Base-by-base conservation (phyloP, 2,797 vertebrate species). In the Syngnathus rostellatus region DNA sequence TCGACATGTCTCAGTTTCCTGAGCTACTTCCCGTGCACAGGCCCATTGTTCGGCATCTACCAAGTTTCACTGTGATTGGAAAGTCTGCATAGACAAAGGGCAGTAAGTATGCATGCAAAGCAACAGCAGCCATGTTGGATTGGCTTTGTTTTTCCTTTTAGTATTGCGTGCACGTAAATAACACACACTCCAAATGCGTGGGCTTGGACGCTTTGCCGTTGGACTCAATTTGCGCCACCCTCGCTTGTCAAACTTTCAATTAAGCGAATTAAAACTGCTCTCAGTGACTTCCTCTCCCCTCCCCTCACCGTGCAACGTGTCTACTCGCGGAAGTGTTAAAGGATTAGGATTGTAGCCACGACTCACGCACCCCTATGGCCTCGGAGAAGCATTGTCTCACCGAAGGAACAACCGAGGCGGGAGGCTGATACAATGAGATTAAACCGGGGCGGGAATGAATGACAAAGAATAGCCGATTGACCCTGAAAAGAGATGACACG, bases 401-500 rank as follows among this genome's bases (percentile, higher is more conserved):
- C 72, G 19, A 67, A 64, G 76, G 77, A 77, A 72, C 76, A 73
- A 61, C 70, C 62, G 74, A 66, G 45, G 65, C 68, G 73, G 55
- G 61, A 70, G 75, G 70, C 59, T 62, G 76, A 77, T 64, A 82
- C 80, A 83, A 82, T 78, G 76, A 85, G 80, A 83, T 86, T 77
- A 84, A 78, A 79, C 72, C 62, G 58, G 77, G 76, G 80, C 51
- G 50, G 70, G 71, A 68, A 72, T 65, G 74, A 67, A 53, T 41
- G 69, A 76, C 79, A 77, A 83, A 85, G 80, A 80, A 81, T 79
- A 78, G 76, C 76, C 70, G 77, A 85, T 77, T 72, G 5, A 64
- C 45, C 58, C 79, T 77, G 81, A 84, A 81, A 86, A 85, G 80
- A 85, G 85, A 80, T 82, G 68, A 72, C 68, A 83, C 60, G 40